Conservation (phyloP, 30 jellyfish, hydroid and myxozoan species). For the Aurelia sp. region DNA sequence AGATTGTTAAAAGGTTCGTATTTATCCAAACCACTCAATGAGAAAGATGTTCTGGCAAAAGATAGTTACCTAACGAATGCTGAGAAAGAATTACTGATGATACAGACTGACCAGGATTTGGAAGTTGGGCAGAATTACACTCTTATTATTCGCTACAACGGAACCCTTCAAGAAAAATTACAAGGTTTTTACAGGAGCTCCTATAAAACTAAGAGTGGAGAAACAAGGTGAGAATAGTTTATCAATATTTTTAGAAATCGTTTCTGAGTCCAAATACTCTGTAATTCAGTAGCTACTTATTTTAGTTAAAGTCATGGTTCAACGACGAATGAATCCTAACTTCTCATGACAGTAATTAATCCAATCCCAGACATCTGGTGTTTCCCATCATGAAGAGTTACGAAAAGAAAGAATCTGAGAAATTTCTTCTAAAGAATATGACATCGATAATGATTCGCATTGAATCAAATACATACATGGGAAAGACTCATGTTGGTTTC, state of each 20-base stretch:
- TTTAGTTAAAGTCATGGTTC: too few species aligned
- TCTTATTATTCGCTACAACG: slow-evolving; percentile 67
- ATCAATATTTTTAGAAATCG: not conserved
- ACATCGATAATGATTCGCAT: too few species aligned
- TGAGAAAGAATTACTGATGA: slow-evolving; percentile 71
- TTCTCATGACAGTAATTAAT: too few species aligned
- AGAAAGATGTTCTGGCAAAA: slow-evolving; percentile 36
- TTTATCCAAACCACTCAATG: slow-evolving; percentile 6
- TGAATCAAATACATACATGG: too few species aligned
- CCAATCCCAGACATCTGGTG: too few species aligned
- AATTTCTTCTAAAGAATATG: too few species aligned
- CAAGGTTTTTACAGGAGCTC: slow-evolving; percentile 94
- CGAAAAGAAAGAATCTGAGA: too few species aligned
- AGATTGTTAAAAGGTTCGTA: slow-evolving; percentile 31
- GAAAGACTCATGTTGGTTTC: too few species aligned
- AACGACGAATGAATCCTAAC: too few species aligned
- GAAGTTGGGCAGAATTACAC: slow-evolving; percentile 63
- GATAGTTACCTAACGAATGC: slow-evolving; percentile 11
- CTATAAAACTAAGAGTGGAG: slow-evolving; percentile 87
- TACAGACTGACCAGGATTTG: slow-evolving; percentile 34
- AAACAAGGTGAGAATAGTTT: slow-evolving; percentile 54
- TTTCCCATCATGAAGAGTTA: too few species aligned
- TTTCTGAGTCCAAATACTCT: too few species aligned
- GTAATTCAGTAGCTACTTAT: too few species aligned
- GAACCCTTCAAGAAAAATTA: slow-evolving; percentile 77